Percentiles rank a stretch among this genome's conserved stretches.
These are phyloP conservation scores for Squalus acanthias DNA, from an alignment of 2,797 vertebrate genomes.

Conservation along the genomic window DNA sequence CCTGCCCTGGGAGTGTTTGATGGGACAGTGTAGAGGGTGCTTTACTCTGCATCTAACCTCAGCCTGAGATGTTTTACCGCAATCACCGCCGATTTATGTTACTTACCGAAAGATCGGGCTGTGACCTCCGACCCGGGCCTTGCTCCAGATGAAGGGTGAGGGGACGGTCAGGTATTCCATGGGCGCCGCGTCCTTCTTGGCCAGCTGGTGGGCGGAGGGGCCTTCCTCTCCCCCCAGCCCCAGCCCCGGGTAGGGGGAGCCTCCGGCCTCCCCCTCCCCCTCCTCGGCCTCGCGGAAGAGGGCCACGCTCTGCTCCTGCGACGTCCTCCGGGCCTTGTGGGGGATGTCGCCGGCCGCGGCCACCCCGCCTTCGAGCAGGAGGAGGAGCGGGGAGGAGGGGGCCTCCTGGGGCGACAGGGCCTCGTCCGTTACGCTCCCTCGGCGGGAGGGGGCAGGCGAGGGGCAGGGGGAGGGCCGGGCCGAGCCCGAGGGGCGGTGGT, in stretches of 20 bases:
- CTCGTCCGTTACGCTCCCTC: slow-evolving; percentile 79
- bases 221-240: slow-evolving; percentile 43
- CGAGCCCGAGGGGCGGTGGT: background rate
- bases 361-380: slow-evolving; percentile 45
- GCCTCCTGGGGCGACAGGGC: slow-evolving; percentile 43
- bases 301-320: slow-evolving; percentile 69
- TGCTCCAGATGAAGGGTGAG: slow-evolving; percentile 76
- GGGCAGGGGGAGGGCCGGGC: slow-evolving; percentile 39
- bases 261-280: slow-evolving; percentile 48
- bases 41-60: background rate
- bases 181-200: slow-evolving; percentile 56
- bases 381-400: slow-evolving; percentile 45
- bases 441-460: slow-evolving; percentile 62
- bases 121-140: slow-evolving; percentile 76
- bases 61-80: too few species aligned
- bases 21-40: too few species aligned
- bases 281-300: slow-evolving; percentile 51
- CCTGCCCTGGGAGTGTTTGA: too few species aligned
- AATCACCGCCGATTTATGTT: too few species aligned
- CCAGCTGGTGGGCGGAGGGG: slow-evolving; percentile 40
- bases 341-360: slow-evolving; percentile 61
- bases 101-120: slow-evolving; percentile 76
- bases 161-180: slow-evolving; percentile 91
- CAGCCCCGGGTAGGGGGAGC: slow-evolving; percentile 42
- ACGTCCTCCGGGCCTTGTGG: slow-evolving; percentile 83